Conservation (phyloP, 1,140 invertebrate genomes). For the Acromyrmex heyeri region DNA sequence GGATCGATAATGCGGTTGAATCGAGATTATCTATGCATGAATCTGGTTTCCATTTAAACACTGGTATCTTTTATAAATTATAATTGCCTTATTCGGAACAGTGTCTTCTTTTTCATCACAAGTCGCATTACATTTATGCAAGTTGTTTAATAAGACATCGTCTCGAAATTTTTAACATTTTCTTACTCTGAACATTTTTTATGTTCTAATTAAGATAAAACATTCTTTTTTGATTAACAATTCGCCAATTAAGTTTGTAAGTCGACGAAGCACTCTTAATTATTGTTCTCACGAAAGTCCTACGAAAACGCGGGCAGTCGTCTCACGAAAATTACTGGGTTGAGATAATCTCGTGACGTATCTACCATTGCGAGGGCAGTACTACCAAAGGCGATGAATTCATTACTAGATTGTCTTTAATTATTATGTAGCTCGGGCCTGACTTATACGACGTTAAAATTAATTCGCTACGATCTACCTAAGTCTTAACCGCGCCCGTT, state of each 20-base stretch:
- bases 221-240: neutral
- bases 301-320: neutral
- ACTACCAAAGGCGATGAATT: conserved; percentile 61
- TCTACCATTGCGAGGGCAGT: neutral
- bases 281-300: conserved; percentile 3
- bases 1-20: conserved; percentile 14
- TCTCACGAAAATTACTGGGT: conserved; percentile 47
- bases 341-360: conserved; percentile 53
- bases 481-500: conserved; percentile 67
- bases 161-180: neutral
- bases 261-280: neutral
- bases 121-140: neutral
- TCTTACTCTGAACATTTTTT: neutral
- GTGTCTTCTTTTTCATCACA: neutral
- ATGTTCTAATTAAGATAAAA: neutral
- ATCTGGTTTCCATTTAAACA: conserved; percentile 13
- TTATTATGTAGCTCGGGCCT: conserved; percentile 53
- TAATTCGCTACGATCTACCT: conserved; percentile 69
- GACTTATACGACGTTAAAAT: conserved; percentile 61
- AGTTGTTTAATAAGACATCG: neutral
- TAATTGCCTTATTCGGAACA: neutral
- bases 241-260: conserved; percentile 5
- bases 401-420: conserved; percentile 67
- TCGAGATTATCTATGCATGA: conserved; percentile 10
- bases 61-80: neutral